A percentile compares a stretch with the other conserved stretches of the same genome.
phyloP scores from a whole-genome alignment of 1,140 invertebrate genomes.

The Aphelinus atriplicis region DNA sequence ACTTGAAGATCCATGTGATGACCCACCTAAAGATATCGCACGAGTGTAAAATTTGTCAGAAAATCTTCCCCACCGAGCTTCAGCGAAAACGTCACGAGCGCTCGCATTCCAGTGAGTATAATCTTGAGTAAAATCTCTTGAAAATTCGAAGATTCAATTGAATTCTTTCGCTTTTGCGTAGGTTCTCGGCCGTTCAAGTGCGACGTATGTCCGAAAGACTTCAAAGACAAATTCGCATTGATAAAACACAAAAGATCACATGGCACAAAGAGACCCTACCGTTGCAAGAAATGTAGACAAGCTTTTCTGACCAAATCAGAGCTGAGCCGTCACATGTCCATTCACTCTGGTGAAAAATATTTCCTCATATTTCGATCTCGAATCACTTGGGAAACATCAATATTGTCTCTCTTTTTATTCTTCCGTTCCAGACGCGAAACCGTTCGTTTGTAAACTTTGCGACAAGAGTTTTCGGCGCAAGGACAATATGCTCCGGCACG shows the following conservation, averaged over 20 bases:
- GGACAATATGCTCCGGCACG: conserved; percentile 65
- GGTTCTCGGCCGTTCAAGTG: conserved; percentile 52
- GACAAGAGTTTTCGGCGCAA: conserved; percentile 62
- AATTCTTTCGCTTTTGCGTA: too few species aligned
- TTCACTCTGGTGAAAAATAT: conserved; percentile 55
- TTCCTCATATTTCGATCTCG: background rate
- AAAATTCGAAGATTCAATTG: too few species aligned
- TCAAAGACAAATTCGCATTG: conserved; percentile 60
- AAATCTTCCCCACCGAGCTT: conserved; percentile 53
- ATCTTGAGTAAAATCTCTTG: too few species aligned
- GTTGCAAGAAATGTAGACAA: conserved; percentile 55
- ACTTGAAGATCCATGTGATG: conserved; percentile 57
- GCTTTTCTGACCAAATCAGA: conserved; percentile 62
- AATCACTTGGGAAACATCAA: conserved; percentile 7
- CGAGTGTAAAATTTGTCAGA: conserved; percentile 56
- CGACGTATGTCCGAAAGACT: conserved; percentile 58
- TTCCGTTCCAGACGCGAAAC: conserved; percentile 59
- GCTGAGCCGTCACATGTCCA: conserved; percentile 55
- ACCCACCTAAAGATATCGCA: conserved; percentile 50
- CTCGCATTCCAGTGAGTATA: conserved; percentile 57
- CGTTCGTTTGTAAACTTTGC: conserved; percentile 63
- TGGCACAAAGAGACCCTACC: conserved; percentile 59
- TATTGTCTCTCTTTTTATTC: background rate
- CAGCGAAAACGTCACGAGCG: conserved; percentile 60
- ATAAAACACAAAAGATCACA: conserved; percentile 59